A percentile compares a stretch with the other conserved stretches of the same genome.
Evolutionary conservation across 2,113 vertebrate genomes (phyloP).

Genomic region (Phyllostomus hastatus): DNA sequence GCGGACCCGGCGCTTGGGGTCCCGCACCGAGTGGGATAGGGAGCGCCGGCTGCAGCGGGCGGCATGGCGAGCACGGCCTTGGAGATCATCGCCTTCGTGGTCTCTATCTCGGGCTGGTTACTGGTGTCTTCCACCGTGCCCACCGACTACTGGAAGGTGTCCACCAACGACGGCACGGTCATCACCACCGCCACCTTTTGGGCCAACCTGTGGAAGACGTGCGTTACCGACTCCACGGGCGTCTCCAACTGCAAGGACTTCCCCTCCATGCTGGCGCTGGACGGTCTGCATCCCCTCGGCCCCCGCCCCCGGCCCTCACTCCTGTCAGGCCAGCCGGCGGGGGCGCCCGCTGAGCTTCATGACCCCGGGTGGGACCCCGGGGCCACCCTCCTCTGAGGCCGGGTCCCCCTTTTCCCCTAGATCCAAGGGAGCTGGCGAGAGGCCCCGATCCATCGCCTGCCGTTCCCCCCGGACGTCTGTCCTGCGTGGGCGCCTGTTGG

Average conservation of each 20-base stretch:
- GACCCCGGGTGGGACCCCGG: neutral
- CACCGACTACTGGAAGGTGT: conserved; percentile 96
- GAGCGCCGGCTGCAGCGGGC: neutral
- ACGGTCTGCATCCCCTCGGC: conserved; percentile 84
- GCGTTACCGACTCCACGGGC: conserved; percentile 96
- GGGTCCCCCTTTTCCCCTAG: no score
- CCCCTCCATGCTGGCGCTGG: conserved; percentile 94
- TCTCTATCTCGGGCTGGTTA: conserved; percentile 90
- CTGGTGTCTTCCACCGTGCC: conserved; percentile 92
- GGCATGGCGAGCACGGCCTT: conserved; percentile 84
- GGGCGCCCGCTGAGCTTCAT: neutral
- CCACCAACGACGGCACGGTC: conserved; percentile 91
- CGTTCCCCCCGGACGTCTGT: neutral
- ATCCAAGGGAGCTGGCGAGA: neutral
- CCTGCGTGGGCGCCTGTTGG: rapidly evolving
- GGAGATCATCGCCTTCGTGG: conserved; percentile 90
- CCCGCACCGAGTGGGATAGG: neutral
- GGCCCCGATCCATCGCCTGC: neutral
- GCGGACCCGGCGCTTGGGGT: neutral
- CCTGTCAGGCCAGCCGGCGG: no score
- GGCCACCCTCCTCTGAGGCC: neutral
- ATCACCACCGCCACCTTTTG: conserved; percentile 96
- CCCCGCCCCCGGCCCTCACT: neutral
- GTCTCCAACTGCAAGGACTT: conserved; percentile 97
- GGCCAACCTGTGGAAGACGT: conserved; percentile 96